Evolutionary conservation across 2,888 invertebrate genomes (phyloP), one percentile per base, ranked within the genome.

Genomic region (Yponomeuta malinellus): DNA sequence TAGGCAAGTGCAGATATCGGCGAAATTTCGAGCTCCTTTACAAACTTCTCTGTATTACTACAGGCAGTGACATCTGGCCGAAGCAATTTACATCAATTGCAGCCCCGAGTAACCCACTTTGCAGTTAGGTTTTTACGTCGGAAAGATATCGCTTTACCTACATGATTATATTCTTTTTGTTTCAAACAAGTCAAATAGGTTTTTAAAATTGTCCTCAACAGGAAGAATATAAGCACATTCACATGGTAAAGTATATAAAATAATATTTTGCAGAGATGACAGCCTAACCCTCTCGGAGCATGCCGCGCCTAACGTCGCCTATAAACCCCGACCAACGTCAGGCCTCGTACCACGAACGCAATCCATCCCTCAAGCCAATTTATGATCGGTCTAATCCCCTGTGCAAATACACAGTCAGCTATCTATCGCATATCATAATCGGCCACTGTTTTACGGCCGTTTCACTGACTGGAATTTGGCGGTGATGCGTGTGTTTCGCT

Each of bases 241-340:
- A 23, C 23, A 23, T 23, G 23, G 23, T 23, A 23, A 23, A 23
- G 23, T 23, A 23, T 23, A 23, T 23, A 23, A 23, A 23, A 23
- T 23, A 23, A 23, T 23, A 23, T 23, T 23, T 23, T 23, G 23
- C 23, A 23, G 23, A 23, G 23, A 4, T 52, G 43, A 43, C 43
- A 8, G 9, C 9, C 43, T 43, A 43, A 43, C 43, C 15, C 52
- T 59, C 52, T 15, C 52, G 15, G 52, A 15, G 15, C 52, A 15
- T 8, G 4, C 52, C 52, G 4, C 15, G 15, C 52, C 52, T 59
- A 59, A 15, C 12, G 29, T n/a, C 23, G 15, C 6, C 52, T 3
- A 37, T 71, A 71, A 71, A 65, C 65, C 65, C 4, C 31, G 65
- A 65, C 33, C 65, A 65, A 65, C 33, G 65, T 31, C 3, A 12